Percentiles rank a stretch among this genome's conserved stretches.
These are phyloP conservation scores for Cebus imitator DNA, from an alignment of 2,113 vertebrate species.

Conservation along the genomic window DNA sequence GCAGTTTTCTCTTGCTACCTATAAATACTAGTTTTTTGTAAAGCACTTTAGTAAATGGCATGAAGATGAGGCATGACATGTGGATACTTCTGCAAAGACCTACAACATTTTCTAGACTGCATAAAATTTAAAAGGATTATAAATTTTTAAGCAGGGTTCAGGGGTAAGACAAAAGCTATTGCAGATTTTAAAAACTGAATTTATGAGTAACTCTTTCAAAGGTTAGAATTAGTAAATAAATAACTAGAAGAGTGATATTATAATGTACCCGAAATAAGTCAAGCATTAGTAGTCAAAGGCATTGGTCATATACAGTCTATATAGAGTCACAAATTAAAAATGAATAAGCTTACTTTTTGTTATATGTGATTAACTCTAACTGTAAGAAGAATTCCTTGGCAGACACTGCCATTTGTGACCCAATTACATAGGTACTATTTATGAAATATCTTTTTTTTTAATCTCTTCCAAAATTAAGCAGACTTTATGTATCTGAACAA, in stretches of 20 bases:
- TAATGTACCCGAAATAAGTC: neutral
- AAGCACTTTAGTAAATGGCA: neutral
- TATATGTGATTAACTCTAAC: neutral
- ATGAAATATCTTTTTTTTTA: neutral
- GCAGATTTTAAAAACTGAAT: neutral
- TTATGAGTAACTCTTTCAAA: neutral
- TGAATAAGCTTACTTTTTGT: neutral
- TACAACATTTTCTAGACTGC: neutral
- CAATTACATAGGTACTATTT: neutral
- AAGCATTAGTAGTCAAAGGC: neutral
- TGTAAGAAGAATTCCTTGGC: neutral
- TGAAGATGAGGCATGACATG: neutral
- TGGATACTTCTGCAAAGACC: neutral
- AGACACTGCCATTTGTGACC: neutral
- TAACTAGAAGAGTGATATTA: neutral
- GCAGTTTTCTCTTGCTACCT: neutral
- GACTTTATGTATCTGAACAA: neutral
- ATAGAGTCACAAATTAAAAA: neutral
- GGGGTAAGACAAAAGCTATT: neutral
- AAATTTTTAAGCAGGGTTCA: neutral
- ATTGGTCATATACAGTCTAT: neutral
- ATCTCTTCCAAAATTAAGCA: neutral
- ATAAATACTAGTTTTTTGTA: neutral
- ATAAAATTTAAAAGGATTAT: neutral
- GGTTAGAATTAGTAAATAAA: neutral